These are phyloP conservation scores for Eudyptes chrysolophus DNA, from an alignment of 2,113 vertebrate genomes.

Conservation along the genomic window DNA sequence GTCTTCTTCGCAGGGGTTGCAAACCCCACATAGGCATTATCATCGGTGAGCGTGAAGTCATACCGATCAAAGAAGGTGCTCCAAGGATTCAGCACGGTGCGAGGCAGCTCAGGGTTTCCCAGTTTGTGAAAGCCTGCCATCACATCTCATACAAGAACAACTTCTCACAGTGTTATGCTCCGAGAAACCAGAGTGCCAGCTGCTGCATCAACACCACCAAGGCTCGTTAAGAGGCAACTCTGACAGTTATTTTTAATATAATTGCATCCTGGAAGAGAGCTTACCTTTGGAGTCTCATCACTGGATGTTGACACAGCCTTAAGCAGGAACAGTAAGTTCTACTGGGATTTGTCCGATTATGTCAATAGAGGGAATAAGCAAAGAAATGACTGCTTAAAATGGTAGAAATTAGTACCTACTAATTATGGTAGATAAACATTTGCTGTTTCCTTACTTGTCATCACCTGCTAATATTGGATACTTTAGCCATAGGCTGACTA, in stretches of 20 bases:
- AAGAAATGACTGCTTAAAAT: background rate
- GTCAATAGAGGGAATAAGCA: background rate
- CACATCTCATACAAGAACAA: background rate
- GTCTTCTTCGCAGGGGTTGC: background rate
- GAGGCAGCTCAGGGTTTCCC: background rate
- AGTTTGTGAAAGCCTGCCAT: background rate
- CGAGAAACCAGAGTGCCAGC: background rate
- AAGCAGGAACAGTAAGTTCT: background rate
- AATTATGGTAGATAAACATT: background rate
- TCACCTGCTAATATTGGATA: background rate
- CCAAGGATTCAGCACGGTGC: rapidly evolving
- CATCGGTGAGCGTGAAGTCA: background rate
- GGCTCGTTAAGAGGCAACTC: background rate
- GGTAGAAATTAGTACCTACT: background rate
- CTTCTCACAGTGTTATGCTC: background rate
- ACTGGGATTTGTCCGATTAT: background rate
- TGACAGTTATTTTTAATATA: background rate
- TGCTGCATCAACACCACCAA: background rate
- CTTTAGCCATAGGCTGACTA: background rate
- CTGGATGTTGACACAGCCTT: background rate
- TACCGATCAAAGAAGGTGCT: background rate
- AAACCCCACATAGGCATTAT: background rate
- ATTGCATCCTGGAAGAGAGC: background rate
- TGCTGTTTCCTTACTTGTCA: background rate
- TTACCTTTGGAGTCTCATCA: background rate